Base-by-base conservation (phyloP, 2,888 invertebrate species). In the Drosophila neonasuta region DNA sequence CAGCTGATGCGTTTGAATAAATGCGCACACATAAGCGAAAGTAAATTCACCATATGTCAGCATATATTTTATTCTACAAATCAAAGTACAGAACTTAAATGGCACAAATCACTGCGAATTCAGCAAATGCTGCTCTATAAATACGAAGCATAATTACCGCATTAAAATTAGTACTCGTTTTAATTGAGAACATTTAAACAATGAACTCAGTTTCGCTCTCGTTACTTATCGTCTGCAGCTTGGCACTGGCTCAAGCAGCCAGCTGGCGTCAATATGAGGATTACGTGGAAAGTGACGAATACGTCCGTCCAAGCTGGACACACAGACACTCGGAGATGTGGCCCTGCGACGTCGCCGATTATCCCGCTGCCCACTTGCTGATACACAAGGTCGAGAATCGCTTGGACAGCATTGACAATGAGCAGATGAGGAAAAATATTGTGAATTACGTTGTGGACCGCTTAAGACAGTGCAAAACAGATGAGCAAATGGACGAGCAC, bases 311-410 rank as follows among this genome's bases (percentile, higher is more conserved):
- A 39, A 68, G 63, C 39, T 80, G 78, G 75, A 42, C 34, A 0
- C 78, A 70, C 13, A 57, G 60, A 0, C 70, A 78, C 62, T 51
- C 77, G 1, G 36, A 34, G 0, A 5, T 60, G 4, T 83, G 83
- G 83, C 82, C 86, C 10, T 64, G 67, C 8, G 82, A 87, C 49
- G 72, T 87, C 42, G 73, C 75, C 3, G 68, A 76, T 5, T 68
- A 67, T 13, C 73, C 73, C 1, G 69, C 72, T 36, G 75, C 83
- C n/a, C 68, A 72, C 52, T 13, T 68, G 20, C 75, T 85, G 2
- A 68, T 87, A 4, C 74, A 70, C 57, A 83, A 87, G 61, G 85
- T 83, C 1, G 86, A 87, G 29, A 67, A 70, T 29, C 87, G 87
- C 1, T n/a, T 83, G 61, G 50, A 72, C 1, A 56, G 52, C 34